Percentiles rank a stretch among this genome's conserved stretches.
Evolutionary conservation across 2,888 invertebrate genomes (phyloP).

Genomic region (Zaprionus obscuricornis): DNA sequence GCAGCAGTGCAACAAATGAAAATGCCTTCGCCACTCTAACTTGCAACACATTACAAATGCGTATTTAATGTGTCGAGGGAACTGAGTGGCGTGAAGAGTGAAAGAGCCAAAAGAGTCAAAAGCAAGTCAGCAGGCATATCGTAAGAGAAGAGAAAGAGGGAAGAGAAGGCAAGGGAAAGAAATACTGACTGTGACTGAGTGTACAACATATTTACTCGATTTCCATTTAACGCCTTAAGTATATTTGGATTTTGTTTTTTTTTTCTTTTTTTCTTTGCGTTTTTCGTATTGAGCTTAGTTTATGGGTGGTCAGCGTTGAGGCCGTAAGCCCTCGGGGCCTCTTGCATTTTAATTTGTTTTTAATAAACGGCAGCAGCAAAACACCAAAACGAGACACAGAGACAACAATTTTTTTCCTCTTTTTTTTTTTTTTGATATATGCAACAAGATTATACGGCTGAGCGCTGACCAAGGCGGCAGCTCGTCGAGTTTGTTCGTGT

Average conservation of each 20-base stretch:
- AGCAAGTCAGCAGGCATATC: neutral
- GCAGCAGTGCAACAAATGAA: constrained; percentile 35
- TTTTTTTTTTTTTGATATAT: constrained; percentile 55
- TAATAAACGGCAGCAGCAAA: constrained; percentile 57
- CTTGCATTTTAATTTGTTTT: constrained; percentile 72
- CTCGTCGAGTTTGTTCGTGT: constrained; percentile 54
- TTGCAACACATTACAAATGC: constrained; percentile 75
- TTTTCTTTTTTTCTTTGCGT: neutral
- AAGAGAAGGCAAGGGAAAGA: no score
- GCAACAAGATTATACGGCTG: constrained; percentile 66
- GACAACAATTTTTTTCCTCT: constrained; percentile 23
- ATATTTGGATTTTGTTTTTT: constrained; percentile 11
- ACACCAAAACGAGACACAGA: constrained; percentile 18
- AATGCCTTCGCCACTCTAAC: constrained; percentile 32
- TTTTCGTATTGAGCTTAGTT: constrained; percentile 45
- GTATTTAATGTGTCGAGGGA: constrained; percentile 77
- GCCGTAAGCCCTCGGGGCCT: constrained; percentile 65
- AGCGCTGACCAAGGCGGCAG: constrained; percentile 40
- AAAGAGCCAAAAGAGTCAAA: constrained; percentile 6
- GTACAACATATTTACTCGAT: constrained; percentile 47
- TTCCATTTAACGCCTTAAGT: constrained; percentile 70
- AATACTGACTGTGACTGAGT: neutral
- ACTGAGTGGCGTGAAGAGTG: constrained; percentile 9
- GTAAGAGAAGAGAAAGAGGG: no score
- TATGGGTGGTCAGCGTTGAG: constrained; percentile 74